Evolutionary conservation across 2,888 invertebrate genomes (phyloP).

Genomic region (Lochmaea crataegi): DNA sequence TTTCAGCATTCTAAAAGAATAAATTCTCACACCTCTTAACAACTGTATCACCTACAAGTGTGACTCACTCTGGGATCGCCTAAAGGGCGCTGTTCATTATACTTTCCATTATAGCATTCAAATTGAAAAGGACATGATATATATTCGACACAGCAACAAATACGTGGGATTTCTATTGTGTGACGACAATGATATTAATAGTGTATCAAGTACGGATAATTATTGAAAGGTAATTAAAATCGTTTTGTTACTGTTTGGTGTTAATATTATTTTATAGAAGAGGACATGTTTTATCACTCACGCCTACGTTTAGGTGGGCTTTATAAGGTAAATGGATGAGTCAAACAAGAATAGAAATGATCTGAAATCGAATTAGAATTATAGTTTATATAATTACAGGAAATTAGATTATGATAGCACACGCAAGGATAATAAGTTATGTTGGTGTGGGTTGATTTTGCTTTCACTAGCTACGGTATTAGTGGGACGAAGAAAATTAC

Average conservation of each 20-base stretch:
- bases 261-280: constrained; percentile 29
- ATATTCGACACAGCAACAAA: constrained; percentile 50
- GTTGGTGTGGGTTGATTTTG: neutral
- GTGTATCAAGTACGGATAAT: constrained; percentile 46
- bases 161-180: constrained; percentile 45
- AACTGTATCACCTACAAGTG: constrained; percentile 64
- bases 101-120: constrained; percentile 61
- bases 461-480: neutral
- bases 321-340: neutral
- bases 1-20: constrained; percentile 3
- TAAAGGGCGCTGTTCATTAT: constrained; percentile 63
- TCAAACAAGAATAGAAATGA: neutral
- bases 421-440: neutral
- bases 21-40: constrained; percentile 62
- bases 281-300: constrained; percentile 31
- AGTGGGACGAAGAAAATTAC: neutral
- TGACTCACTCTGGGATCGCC: constrained; percentile 63
- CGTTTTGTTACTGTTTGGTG: constrained; percentile 20
- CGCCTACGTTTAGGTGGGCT: constrained; percentile 4
- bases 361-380: neutral
- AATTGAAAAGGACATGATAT: constrained; percentile 63
- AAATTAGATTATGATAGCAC: constrained; percentile 16
- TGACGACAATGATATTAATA: constrained; percentile 48
- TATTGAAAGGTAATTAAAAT: constrained; percentile 38
- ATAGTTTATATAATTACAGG: neutral